Evolutionary conservation across 2,113 vertebrate genomes (phyloP).

Genomic region (Typhlomys cinereus): DNA sequence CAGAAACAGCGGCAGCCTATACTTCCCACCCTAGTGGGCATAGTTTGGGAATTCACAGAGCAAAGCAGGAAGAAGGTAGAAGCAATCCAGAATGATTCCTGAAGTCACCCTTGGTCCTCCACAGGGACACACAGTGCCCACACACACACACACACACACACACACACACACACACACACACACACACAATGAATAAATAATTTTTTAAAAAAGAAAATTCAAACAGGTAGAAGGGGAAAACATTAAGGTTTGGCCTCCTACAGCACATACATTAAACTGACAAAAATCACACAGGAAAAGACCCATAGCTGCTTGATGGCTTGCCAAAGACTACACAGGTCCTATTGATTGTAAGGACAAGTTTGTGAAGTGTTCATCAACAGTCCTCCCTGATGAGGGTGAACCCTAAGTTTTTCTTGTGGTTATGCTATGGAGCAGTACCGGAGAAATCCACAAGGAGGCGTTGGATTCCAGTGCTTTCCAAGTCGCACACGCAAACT

Average conservation of each 20-base stretch:
- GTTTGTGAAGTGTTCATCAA: background rate
- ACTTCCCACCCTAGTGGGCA: too few relatives aligned
- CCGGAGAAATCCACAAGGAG: slow-evolving; percentile 75
- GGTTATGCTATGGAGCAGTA: background rate
- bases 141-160: too few relatives aligned
- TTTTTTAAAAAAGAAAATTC: too few relatives aligned
- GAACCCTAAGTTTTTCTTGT: background rate
- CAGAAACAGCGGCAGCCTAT: too few relatives aligned
- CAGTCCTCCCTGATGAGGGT: rapidly evolving
- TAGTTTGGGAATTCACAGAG: too few relatives aligned
- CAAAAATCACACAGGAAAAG: slow-evolving; percentile 35
- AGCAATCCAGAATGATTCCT: too few relatives aligned
- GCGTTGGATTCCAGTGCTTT: slow-evolving; percentile 68
- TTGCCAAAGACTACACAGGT: background rate
- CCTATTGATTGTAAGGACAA: background rate
- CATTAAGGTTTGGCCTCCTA: background rate
- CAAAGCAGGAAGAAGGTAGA: too few relatives aligned
- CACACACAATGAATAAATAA: too few relatives aligned
- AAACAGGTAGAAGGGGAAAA: background rate
- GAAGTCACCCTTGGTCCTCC: too few relatives aligned
- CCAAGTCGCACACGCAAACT: slow-evolving; percentile 41
- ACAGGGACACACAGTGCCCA: too few relatives aligned
- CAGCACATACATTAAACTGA: background rate
- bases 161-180: too few relatives aligned
- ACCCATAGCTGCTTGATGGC: background rate